Evolutionary conservation across 2,113 vertebrate species (phyloP), one percentile per base, ranked within the genome.

Genomic region (Panthera uncia): DNA sequence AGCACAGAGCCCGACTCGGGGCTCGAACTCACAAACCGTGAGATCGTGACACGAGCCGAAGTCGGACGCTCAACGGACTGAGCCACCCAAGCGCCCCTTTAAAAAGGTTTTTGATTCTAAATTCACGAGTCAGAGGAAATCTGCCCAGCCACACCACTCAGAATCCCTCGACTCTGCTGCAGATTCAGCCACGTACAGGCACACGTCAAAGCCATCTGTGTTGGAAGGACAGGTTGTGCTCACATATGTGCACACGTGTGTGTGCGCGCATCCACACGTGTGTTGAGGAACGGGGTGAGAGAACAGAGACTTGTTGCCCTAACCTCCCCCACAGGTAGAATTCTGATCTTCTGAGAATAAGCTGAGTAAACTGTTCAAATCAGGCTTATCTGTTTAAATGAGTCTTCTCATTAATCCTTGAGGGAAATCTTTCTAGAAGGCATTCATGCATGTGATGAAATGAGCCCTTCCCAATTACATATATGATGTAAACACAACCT

Each of bases 231-330:
- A 52, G 8, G 36, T 3, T 23, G 83, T n/a, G 41, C 1, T n/a
- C 8, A 7, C 29, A 25, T 31, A 31, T 41, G 19, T 31, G 7
- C n/a, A 3, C 13, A 3, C 52, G 14, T 13, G n/a, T 4, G 19
- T 12, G 25, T 13, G 1, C 0, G 2, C 1, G 25, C 0, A 6
- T 7, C 31, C 45, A 25, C 14, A n/a, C 0, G 1, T 66, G 36
- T 29, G 19, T 16, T n/a, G 36, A 78, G 33, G 21, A 52, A 48
- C 3, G 14, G 52, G 41, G 10, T 8, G 45, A 38, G 29, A 8
- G 50, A 2, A 33, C 5, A 41, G 33, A 25, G 31, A 81, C 27
- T 1, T 79, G 10, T 36, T 23, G 23, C 55, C 45, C 21, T 36
- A 7, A 9, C 10, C 13, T 71, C n/a, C 33, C 52, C 79, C 1